Conservation (phyloP, 2,113 vertebrate genomes). For the cat (Felis catus) region F.catus_Fca126_mat1.0 CM031416.1:9686001-9686500, state of each 20-base stretch:
- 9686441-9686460: background rate
- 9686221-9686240: background rate
- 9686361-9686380: conserved; percentile 54
- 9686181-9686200: too few species aligned
- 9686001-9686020: background rate
- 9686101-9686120: too few species aligned
- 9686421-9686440: background rate
- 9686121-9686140: too few species aligned
- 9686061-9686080: too few species aligned
- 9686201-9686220: too few species aligned
- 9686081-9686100: too few species aligned
- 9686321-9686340: conserved; percentile 33
- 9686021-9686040: too few species aligned
- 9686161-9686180: too few species aligned
- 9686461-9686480: background rate
- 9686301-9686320: conserved; percentile 41
- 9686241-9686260: conserved; percentile 21
- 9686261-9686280: background rate
- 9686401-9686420: conserved; percentile 1
- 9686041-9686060: too few species aligned
- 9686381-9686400: conserved; percentile 32
- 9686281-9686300: background rate
- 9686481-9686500: background rate
- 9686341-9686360: conserved; percentile 33
- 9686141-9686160: too few species aligned